phyloP scores from a whole-genome alignment of 2,797 vertebrate species.

The Rachycentron canadum region DNA sequence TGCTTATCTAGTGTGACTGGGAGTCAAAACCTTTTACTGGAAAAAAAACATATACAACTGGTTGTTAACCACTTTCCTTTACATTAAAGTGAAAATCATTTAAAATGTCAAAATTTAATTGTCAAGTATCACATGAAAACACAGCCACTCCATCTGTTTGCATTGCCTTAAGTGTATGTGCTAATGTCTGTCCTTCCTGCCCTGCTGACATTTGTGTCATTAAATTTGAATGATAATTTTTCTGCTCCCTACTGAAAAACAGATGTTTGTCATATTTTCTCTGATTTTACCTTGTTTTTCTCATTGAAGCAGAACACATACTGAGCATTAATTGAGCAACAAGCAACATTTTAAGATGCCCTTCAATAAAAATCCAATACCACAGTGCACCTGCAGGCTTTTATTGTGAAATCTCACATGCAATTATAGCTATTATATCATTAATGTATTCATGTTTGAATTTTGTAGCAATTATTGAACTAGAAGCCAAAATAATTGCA shows the following conservation, averaged over 20 bases:
- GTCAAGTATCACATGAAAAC: conserved; percentile 13
- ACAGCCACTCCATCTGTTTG: conserved; percentile 41
- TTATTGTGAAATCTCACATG: conserved; percentile 9
- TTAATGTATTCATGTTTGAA: not conserved
- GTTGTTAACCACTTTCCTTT: conserved; percentile 14
- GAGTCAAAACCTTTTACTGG: conserved; percentile 8
- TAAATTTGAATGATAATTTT: conserved; percentile 37
- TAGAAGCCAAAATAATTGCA: not conserved
- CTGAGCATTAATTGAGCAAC: not conserved
- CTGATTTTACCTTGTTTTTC: conserved; percentile 16
- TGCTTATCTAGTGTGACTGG: not conserved
- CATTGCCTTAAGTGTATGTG: conserved; percentile 41
- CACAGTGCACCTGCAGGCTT: not conserved
- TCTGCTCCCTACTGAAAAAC: conserved; percentile 35
- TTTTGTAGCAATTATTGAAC: not conserved
- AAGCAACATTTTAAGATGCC: not conserved
- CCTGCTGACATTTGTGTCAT: conserved; percentile 46
- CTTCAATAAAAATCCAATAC: not conserved
- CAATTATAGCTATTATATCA: not conserved
- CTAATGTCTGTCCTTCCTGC: conserved; percentile 40
- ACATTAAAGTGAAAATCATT: conserved; percentile 25
- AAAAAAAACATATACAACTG: not conserved
- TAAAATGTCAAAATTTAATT: conserved; percentile 21
- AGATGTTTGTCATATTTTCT: conserved; percentile 27
- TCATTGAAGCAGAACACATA: not conserved